A percentile compares a stretch with the other conserved stretches of the same genome.
These are phyloP conservation scores for Teinopalpus imperialis DNA, from an alignment of 2,888 invertebrate species.

Conservation along the genomic window DNA sequence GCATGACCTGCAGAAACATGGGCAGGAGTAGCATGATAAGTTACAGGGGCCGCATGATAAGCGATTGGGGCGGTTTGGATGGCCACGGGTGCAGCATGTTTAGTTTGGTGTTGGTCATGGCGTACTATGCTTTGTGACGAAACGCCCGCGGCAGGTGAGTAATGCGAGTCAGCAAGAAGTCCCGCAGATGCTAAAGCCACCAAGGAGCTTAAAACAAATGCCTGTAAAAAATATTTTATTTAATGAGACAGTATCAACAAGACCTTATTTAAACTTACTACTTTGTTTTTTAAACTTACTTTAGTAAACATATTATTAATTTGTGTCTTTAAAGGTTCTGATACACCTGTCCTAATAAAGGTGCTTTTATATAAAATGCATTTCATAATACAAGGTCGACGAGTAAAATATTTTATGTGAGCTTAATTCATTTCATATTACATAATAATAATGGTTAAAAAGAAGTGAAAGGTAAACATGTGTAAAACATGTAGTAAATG, in stretches of 20 bases:
- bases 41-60: slow-evolving; percentile 23
- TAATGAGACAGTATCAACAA: too few relatives aligned
- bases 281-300: too few relatives aligned
- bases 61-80: slow-evolving; percentile 40
- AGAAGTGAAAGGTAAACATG: slow-evolving; percentile 15
- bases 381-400: slow-evolving; percentile 12
- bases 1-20: slow-evolving; percentile 23
- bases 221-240: slow-evolving; percentile 29
- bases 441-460: slow-evolving; percentile 6
- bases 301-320: slow-evolving; percentile 26
- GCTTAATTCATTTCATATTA: slow-evolving; percentile 2
- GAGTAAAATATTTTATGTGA: slow-evolving; percentile 7
- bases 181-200: slow-evolving; percentile 47
- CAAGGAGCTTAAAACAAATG: slow-evolving; percentile 43
- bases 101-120: slow-evolving; percentile 52
- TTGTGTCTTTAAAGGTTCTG: slow-evolving; percentile 13
- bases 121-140: slow-evolving; percentile 57
- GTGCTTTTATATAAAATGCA: slow-evolving; percentile 6
- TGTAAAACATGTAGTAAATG: too few relatives aligned
- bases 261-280: too few relatives aligned
- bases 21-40: slow-evolving; percentile 25
- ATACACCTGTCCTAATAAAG: slow-evolving; percentile 4
- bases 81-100: slow-evolving; percentile 39
- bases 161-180: slow-evolving; percentile 35
- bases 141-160: slow-evolving; percentile 47